These are phyloP conservation scores for Aythya baeri DNA, from an alignment of 2,113 vertebrate genomes.

Conservation along the genomic window DNA sequence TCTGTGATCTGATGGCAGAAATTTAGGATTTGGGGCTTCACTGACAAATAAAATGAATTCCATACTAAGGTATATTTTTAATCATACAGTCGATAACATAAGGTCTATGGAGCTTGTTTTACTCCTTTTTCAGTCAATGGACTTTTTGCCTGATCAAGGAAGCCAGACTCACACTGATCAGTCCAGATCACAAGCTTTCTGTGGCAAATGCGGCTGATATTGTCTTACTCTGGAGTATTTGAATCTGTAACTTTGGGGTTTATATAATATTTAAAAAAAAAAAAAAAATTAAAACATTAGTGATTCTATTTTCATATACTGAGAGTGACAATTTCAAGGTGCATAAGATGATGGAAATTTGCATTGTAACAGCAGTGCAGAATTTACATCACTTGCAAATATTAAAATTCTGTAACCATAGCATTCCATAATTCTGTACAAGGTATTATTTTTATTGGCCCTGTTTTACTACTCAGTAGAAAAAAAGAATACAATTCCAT, in stretches of 20 bases:
- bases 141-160: slow-evolving; percentile 20
- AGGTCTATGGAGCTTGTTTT: not conserved
- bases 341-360: slow-evolving; percentile 14
- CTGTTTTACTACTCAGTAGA: slow-evolving; percentile 10
- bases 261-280: slow-evolving; percentile 27
- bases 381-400: slow-evolving; percentile 30
- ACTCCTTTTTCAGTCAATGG: slow-evolving; percentile 22
- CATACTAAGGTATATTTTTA: not conserved
- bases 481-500: not conserved
- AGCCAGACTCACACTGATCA: not conserved
- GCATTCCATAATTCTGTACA: not conserved
- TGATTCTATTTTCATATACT: slow-evolving; percentile 1
- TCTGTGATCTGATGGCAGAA: not conserved
- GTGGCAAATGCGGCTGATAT: slow-evolving; percentile 12
- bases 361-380: slow-evolving; percentile 18
- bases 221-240: slow-evolving; percentile 5
- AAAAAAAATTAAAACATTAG: not conserved
- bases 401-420: slow-evolving; percentile 45
- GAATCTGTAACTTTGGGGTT: slow-evolving; percentile 33
- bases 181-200: not conserved
- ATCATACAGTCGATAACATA: not conserved
- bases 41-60: not conserved
- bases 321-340: slow-evolving; percentile 41
- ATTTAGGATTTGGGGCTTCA: not conserved
- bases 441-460: slow-evolving; percentile 43